Evolutionary conservation across 2,888 invertebrate species (phyloP).

Genomic region (Autographa pulchrina): DNA sequence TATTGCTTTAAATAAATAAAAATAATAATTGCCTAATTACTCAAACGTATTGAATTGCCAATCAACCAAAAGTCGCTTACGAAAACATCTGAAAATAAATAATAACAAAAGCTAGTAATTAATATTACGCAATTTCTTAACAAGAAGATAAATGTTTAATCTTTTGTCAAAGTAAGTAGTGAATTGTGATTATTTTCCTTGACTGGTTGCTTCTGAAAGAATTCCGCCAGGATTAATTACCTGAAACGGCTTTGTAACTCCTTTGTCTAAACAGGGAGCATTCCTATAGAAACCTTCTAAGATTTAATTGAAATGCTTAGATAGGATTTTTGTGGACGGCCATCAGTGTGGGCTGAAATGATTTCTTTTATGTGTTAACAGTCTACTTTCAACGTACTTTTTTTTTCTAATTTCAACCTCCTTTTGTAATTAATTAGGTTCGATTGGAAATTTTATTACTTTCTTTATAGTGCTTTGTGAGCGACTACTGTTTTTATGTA

Average conservation of each 20-base stretch:
- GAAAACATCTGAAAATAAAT: slow-evolving; percentile 25
- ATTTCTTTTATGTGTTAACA: slow-evolving; percentile 51
- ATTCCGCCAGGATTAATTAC: slow-evolving; percentile 83
- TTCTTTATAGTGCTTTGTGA: not conserved
- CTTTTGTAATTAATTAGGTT: slow-evolving; percentile 2
- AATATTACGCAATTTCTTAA: slow-evolving; percentile 51
- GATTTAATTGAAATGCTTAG: slow-evolving; percentile 80
- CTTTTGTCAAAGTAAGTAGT: slow-evolving; percentile 67
- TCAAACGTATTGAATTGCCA: slow-evolving; percentile 15
- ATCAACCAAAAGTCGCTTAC: slow-evolving; percentile 17
- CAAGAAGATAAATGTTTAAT: slow-evolving; percentile 65
- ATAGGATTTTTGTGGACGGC: slow-evolving; percentile 71
- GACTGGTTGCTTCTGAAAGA: slow-evolving; percentile 75
- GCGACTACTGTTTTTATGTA: not conserved
- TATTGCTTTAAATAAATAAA: not conserved
- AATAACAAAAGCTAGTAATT: slow-evolving; percentile 39
- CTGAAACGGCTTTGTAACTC: slow-evolving; percentile 78
- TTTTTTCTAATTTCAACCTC: slow-evolving; percentile 8
- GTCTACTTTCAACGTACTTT: slow-evolving; percentile 1
- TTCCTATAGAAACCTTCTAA: slow-evolving; percentile 75
- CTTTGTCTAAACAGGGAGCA: slow-evolving; percentile 76
- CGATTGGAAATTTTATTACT: not conserved
- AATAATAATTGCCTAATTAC: slow-evolving; percentile 9
- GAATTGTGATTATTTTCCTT: slow-evolving; percentile 74
- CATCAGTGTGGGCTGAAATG: slow-evolving; percentile 55